Percentiles rank a stretch among this genome's conserved stretches.
These are phyloP conservation scores for Neosalanx taihuensis DNA, from an alignment of 2,797 vertebrate species.

Conservation along the genomic window DNA sequence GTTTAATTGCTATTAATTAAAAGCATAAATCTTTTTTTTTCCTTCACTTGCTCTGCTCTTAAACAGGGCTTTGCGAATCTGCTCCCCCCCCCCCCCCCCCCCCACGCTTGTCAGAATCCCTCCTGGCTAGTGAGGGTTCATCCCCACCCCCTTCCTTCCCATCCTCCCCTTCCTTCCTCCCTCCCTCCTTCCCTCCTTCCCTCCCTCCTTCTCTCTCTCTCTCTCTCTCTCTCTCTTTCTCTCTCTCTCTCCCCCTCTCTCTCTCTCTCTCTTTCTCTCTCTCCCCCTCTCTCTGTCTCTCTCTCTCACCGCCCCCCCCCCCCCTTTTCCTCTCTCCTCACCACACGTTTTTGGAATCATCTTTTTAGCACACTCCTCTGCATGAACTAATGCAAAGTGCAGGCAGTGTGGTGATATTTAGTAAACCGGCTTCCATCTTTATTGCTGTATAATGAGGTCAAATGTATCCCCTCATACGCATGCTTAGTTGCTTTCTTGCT, in stretches of 20 bases:
- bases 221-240: conserved; percentile 42
- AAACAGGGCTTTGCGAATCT: conserved; percentile 91
- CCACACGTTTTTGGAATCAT: conserved; percentile 86
- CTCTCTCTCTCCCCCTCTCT: conserved; percentile 60
- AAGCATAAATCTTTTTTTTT: conserved; percentile 99
- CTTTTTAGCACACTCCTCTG: conserved; percentile 88
- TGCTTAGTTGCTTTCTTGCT: conserved; percentile 92
- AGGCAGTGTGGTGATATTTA: conserved; percentile 95
- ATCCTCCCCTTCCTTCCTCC: conserved; percentile 52
- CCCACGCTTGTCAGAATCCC: conserved; percentile 93
- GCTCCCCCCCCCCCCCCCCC: conserved; percentile 50
- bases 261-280: conserved; percentile 31
- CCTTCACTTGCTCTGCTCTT: conserved; percentile 96
- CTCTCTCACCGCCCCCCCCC: conserved; percentile 48
- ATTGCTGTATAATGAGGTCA: conserved; percentile 99
- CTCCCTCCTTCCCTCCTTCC: conserved; percentile 20
- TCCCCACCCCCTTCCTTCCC: conserved; percentile 59
- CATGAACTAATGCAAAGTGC: conserved; percentile 92
- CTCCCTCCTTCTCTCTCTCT: conserved; percentile 62
- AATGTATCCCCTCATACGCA: conserved; percentile 97
- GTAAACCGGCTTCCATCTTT: conserved; percentile 98
- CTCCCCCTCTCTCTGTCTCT: conserved; percentile 63
- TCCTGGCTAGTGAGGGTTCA: conserved; percentile 94
- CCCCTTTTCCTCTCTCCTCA: conserved; percentile 65
- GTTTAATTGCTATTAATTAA: conserved; percentile 99